A percentile compares a stretch with the other conserved stretches of the same genome.
Evolutionary conservation across 2,888 invertebrate genomes (phyloP).

Genomic region (Himalopsyche japonica): DNA sequence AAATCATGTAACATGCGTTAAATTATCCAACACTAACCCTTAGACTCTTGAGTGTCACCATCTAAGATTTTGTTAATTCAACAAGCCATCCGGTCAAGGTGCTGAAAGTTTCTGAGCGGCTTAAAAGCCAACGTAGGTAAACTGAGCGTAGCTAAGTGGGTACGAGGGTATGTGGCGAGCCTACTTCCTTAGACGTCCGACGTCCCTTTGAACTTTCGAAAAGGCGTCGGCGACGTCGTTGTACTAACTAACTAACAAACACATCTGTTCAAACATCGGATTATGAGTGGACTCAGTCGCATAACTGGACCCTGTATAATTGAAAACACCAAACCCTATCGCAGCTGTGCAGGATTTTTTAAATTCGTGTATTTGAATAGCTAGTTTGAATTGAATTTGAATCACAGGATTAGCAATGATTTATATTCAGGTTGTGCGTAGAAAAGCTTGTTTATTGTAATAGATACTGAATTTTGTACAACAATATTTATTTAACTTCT

Average conservation of each 20-base stretch:
- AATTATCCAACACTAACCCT: neutral
- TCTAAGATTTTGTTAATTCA: neutral
- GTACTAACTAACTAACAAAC: conserved; percentile 30
- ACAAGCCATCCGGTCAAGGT: conserved; percentile 18
- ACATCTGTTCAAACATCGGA: conserved; percentile 38
- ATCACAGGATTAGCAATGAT: neutral
- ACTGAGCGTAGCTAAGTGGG: conserved; percentile 45
- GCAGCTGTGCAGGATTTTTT: neutral
- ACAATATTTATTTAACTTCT: too few species aligned
- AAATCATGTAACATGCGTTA: neutral
- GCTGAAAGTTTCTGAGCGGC: conserved; percentile 42
- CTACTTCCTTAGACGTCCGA: conserved; percentile 6
- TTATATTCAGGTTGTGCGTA: neutral
- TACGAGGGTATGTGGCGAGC: conserved; percentile 17
- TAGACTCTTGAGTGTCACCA: neutral
- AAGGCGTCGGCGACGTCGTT: neutral
- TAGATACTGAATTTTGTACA: neutral
- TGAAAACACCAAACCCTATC: conserved; percentile 6
- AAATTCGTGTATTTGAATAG: neutral
- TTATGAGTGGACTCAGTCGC: conserved; percentile 13
- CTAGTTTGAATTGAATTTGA: neutral
- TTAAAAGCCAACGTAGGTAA: conserved; percentile 51
- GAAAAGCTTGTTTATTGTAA: neutral
- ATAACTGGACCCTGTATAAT: conserved; percentile 25
- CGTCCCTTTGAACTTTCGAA: conserved; percentile 1